These are phyloP conservation scores for Polietes domitor DNA, from an alignment of 2,888 invertebrate genomes.

Conservation along the genomic window DNA sequence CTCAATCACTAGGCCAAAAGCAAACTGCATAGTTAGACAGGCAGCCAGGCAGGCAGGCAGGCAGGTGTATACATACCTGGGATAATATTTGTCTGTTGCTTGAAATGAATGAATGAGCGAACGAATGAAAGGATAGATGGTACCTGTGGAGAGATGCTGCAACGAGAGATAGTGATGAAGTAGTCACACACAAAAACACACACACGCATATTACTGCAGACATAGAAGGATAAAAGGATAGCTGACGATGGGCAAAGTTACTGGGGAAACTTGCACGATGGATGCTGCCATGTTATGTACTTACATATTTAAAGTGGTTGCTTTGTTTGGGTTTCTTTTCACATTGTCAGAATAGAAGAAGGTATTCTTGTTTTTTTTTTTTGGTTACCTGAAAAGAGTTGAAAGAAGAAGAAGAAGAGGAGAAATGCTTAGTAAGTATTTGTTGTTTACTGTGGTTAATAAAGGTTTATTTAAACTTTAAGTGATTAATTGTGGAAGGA, in stretches of 20 bases:
- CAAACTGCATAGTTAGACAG: conserved; percentile 8
- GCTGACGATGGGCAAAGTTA: not conserved
- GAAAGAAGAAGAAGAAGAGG: not conserved
- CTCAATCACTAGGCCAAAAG: not conserved
- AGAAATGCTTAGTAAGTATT: not conserved
- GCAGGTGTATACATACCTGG: not conserved
- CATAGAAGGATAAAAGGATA: not conserved
- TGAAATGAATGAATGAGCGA: not conserved
- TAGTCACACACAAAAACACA: too few relatives aligned
- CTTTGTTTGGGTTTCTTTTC: not conserved
- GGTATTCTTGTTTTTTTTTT: too few relatives aligned
- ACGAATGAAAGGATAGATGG: not conserved
- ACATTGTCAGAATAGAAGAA: not conserved
- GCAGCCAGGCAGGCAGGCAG: not conserved
- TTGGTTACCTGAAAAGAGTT: not conserved
- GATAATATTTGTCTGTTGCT: not conserved
- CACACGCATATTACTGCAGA: too few relatives aligned
- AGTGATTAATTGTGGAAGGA: not conserved
- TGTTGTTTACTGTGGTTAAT: not conserved
- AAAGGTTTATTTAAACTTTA: not conserved
- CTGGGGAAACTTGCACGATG: too few relatives aligned
- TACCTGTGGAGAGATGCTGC: not conserved
- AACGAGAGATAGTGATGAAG: too few relatives aligned
- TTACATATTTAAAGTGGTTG: not conserved
- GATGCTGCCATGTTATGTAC: not conserved